Evolutionary conservation across 1,140 invertebrate genomes (phyloP).

Genomic region (Aphelinus certus): DNA sequence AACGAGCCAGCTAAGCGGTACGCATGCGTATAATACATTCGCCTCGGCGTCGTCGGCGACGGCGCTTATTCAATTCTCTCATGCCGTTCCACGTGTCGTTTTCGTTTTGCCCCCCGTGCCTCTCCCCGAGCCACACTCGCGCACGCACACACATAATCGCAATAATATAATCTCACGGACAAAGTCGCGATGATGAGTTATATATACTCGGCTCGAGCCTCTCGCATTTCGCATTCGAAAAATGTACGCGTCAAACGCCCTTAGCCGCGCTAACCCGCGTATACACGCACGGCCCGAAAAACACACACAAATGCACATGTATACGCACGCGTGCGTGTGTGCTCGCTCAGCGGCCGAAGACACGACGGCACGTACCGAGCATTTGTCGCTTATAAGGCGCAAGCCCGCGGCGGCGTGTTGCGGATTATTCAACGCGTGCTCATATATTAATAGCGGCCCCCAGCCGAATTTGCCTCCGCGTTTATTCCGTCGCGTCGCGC

Average conservation of each 20-base stretch:
- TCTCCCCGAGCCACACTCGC: too few species aligned
- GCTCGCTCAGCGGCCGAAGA: too few species aligned
- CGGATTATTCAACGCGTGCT: too few species aligned
- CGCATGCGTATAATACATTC: slow-evolving; percentile 45
- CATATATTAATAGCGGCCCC: too few species aligned
- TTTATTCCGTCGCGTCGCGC: too few species aligned
- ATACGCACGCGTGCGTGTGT: too few species aligned
- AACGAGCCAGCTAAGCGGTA: slow-evolving; percentile 3
- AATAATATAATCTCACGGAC: slow-evolving; percentile 14
- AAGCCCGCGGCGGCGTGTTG: not conserved
- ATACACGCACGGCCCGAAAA: too few species aligned
- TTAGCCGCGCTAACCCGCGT: not conserved
- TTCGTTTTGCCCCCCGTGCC: slow-evolving; percentile 35
- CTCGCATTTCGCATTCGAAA: slow-evolving; percentile 20
- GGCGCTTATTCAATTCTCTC: slow-evolving; percentile 42
- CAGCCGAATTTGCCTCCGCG: too few species aligned
- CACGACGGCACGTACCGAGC: too few species aligned
- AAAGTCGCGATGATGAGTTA: not conserved
- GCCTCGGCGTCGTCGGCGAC: not conserved
- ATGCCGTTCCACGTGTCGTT: slow-evolving; percentile 31
- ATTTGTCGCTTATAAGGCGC: slow-evolving; percentile 23
- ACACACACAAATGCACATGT: too few species aligned
- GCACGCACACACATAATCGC: not conserved
- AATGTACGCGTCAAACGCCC: slow-evolving; percentile 25
- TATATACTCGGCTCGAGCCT: too few species aligned